Evolutionary conservation across 2,888 invertebrate species (phyloP), one percentile per base, ranked within the genome.

Genomic region (Choristoneura rosaceana): DNA sequence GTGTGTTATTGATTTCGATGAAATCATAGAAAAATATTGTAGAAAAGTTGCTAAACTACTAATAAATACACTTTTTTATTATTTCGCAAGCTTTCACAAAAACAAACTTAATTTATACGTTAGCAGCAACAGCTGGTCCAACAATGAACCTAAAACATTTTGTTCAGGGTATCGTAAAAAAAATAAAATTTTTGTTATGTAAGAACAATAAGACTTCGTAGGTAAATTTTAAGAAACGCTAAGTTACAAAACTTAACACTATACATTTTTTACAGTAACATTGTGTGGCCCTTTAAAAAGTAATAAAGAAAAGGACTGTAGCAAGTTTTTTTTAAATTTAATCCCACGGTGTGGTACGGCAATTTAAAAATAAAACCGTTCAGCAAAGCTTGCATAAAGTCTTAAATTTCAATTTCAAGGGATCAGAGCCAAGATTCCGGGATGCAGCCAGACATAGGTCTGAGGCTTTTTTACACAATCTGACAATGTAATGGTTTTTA

Each of bases 391-490:
- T 85, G 86, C 83, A 82, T 85, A 84, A 82, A 82, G 88, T 88
- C 86, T 91, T 89, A 88, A 87, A 90, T 90, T 90, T 89, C 90
- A 91, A 91, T 92, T 91, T 89, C 84, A 88, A 76, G 77, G 89
- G 90, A 90, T 91, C 86, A 88, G 80, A 77, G 80, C 78, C 78
- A 81, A 77, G 77, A 80, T 84, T 83, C 76, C 74, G 80, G 76
- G 81, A 77, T 81, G 77, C 79, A 80, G 76, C 81, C 81, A 84
- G 81, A 83, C 82, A 82, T 81, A 78, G 62, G 68, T 60, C n/a
- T 55, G 59, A 41, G 43, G 59, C 34, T 69, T 64, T 64, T 64
- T 50, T 45, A 65, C 41, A 55, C 15, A 55, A n/a, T 38, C 4
- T 62, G 15, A 15, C 52, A 15, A 52, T 25, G 41, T 50, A 58